Percentiles rank a stretch among this genome's conserved stretches.
Evolutionary conservation across 2,888 invertebrate genomes (phyloP).

Genomic region (Drosophila leonis): DNA sequence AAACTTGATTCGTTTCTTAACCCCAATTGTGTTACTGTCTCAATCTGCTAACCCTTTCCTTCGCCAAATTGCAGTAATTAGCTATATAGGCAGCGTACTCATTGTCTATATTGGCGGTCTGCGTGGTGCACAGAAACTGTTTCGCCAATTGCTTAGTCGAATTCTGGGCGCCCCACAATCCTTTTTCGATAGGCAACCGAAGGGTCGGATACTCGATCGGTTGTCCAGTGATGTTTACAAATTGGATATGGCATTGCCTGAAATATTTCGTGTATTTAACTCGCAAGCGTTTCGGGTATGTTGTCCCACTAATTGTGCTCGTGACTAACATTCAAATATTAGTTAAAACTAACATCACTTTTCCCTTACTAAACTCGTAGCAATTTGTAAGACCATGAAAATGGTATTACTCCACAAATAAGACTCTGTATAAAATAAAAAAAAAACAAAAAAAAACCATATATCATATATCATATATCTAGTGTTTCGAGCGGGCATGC

Average conservation of each 20-base stretch:
- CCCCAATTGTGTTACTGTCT: conserved; percentile 25
- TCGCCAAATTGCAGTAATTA: conserved; percentile 63
- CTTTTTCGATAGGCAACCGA: conserved; percentile 88
- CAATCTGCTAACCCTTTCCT: neutral
- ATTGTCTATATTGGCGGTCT: conserved; percentile 86
- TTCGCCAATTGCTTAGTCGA: conserved; percentile 85
- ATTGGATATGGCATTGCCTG: conserved; percentile 86
- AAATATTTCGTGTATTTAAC: conserved; percentile 63
- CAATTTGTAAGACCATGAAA: conserved; percentile 39
- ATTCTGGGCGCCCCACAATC: conserved; percentile 87
- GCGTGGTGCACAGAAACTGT: conserved; percentile 86
- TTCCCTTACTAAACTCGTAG: conserved; percentile 42
- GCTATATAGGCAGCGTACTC: conserved; percentile 76
- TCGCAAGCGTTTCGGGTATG: conserved; percentile 81
- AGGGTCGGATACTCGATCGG: conserved; percentile 88
- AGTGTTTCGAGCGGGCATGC: conserved; percentile 28
- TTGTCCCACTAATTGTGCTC: conserved; percentile 36
- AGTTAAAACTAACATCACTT: conserved; percentile 39
- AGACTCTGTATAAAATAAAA: conserved; percentile 20
- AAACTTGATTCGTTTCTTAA: conserved; percentile 28
- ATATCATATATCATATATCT: conserved; percentile 15
- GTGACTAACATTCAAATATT: conserved; percentile 48
- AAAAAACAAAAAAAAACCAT: conserved; percentile 5
- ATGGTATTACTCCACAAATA: neutral
- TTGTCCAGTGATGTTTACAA: conserved; percentile 87